Base-by-base conservation (phyloP, 2,888 invertebrate genomes). In the Galeruca laticollis region DNA sequence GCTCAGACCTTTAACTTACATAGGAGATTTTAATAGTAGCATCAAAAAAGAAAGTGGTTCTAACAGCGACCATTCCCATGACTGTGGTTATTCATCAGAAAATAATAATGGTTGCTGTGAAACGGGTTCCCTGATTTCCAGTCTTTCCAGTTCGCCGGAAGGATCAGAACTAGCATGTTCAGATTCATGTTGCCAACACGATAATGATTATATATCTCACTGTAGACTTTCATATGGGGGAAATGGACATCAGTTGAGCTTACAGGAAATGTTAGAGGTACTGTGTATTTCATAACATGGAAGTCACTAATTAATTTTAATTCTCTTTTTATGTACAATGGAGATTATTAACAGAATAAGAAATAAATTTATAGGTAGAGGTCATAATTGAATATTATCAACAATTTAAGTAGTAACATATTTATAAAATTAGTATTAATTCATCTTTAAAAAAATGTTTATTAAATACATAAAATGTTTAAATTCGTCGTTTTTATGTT, bases 141-240 rank as follows among this genome's bases (percentile, higher is more conserved):
- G 95, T 76, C 88, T 93, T 71, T 91, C 92, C 77, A 95, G 94
- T 82, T 94, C 95, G 3, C 94, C 95, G 0, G 96, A 96, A 81
- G 95, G 96, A 35, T 96, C 96, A 0, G 96, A 96, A 82, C 91
- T 96, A 64, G 95, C 94, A 0, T 97, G 95, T 85, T 94, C 93
- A 0, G 96, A 96, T 82, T 93, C 93, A 51, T 93, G 94, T 83
- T 96, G 96, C 85, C 94, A 93, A 83, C 92, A 92, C 78, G 93
- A 93, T 77, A 77, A 81, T 51, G 83, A 84, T 67, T 83, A 83
- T 74, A 74, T 80, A 54, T 59, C 71, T 49, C 80, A 82, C 63
- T 81, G 81, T 73, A 81, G 82, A 71, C 78, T 83, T 66, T 80
- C 81, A 18, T 83, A 82, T 73, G 84, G 82, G 9, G 80, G 89